Conservation (phyloP, 1,140 invertebrate species). For the Mya arenaria region DNA sequence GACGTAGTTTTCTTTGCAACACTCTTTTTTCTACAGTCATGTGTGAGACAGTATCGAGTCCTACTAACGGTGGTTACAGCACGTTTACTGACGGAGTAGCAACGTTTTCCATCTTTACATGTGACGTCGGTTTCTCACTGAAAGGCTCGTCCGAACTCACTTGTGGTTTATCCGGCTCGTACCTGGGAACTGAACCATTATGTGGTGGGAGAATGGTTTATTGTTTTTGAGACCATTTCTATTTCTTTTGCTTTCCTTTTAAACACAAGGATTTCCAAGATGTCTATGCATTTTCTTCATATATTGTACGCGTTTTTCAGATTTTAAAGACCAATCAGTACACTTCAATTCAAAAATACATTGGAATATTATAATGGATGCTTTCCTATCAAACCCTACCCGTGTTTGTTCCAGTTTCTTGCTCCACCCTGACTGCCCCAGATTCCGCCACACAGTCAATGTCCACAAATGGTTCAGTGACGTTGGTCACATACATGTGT, state of each 20-base stretch:
- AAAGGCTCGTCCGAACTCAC: constrained; percentile 13
- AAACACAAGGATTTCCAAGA: neutral
- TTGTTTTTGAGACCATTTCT: too few relatives aligned
- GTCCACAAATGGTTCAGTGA: constrained; percentile 19
- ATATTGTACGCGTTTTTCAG: too few relatives aligned
- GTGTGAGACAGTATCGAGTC: neutral
- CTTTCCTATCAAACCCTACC: too few relatives aligned
- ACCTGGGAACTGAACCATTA: constrained; percentile 18
- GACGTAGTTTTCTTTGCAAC: too few relatives aligned
- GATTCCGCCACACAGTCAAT: neutral
- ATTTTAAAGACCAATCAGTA: too few relatives aligned
- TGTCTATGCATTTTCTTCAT: too few relatives aligned
- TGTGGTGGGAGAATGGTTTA: too few relatives aligned
- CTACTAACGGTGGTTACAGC: neutral
- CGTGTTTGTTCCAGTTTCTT: neutral
- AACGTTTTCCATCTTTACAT: constrained; percentile 20
- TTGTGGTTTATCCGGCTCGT: constrained; percentile 1
- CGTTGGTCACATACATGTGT: constrained; percentile 14
- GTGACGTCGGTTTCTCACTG: constrained; percentile 14
- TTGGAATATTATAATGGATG: too few relatives aligned
- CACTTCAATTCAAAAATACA: too few relatives aligned
- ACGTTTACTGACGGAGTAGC: constrained; percentile 11
- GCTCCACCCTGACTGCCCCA: neutral
- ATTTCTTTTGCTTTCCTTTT: neutral
- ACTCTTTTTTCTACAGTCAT: too few relatives aligned